Conservation (phyloP, 2,797 vertebrate species). For the Hyperoplus lanceolatus region DNA sequence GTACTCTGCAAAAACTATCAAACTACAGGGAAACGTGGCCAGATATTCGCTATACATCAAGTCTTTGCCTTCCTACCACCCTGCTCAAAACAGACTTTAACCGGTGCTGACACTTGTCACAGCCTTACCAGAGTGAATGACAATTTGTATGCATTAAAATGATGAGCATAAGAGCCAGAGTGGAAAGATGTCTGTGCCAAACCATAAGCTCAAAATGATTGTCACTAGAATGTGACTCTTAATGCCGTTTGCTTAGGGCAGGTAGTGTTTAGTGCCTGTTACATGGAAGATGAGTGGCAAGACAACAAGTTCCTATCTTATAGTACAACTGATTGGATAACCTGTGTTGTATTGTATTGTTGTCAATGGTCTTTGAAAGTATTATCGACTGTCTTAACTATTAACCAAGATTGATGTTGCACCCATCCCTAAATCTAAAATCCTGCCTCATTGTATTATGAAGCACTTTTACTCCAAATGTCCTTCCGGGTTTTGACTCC, state of each 20-base stretch:
- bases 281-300: not conserved
- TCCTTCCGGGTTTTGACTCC: not conserved
- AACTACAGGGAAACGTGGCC: not conserved
- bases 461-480: not conserved
- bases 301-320: not conserved
- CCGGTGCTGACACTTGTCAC: not conserved
- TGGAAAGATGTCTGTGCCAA: not conserved
- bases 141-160: not conserved
- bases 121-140: not conserved
- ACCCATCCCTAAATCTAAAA: not conserved
- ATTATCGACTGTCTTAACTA: not conserved
- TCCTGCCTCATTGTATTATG: not conserved
- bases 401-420: not conserved
- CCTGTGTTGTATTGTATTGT: not conserved
- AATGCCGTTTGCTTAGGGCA: constrained; percentile 1
- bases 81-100: not conserved
- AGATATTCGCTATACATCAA: constrained; percentile 33
- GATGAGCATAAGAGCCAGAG: not conserved
- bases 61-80: not conserved
- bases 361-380: not conserved
- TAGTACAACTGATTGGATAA: not conserved
- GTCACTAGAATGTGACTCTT: not conserved
- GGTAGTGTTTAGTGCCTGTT: not conserved
- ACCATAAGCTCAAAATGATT: not conserved
- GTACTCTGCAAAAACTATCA: constrained; percentile 37